These are phyloP conservation scores for Drosophila cognata DNA, from an alignment of 2,888 invertebrate species.

Conservation along the genomic window DNA sequence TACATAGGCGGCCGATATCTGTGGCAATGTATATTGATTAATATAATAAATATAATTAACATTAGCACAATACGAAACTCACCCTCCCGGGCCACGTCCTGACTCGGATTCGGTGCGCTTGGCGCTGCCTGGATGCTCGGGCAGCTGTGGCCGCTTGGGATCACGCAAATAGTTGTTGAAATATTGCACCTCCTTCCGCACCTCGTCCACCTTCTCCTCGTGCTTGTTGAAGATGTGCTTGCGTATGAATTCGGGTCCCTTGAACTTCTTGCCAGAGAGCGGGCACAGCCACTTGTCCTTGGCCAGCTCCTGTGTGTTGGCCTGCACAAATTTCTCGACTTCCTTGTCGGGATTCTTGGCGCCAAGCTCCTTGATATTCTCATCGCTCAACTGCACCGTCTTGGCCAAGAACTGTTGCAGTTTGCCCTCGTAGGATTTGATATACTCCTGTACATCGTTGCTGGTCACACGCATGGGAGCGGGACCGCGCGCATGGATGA, in stretches of 20 bases:
- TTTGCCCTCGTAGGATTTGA: conserved; percentile 94
- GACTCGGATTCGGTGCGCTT: conserved; percentile 82
- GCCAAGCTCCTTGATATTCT: conserved; percentile 94
- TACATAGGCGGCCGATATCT: conserved; percentile 83
- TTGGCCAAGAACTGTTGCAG: conserved; percentile 95
- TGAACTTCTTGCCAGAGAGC: conserved; percentile 99
- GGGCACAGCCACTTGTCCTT: conserved; percentile 99
- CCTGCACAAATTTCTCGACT: conserved; percentile 96
- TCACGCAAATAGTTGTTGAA: conserved; percentile 98
- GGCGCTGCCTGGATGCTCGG: conserved; percentile 90
- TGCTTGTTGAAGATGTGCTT: conserved; percentile 99
- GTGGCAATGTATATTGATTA: background rate
- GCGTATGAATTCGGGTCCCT: conserved; percentile 98
- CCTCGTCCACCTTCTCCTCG: conserved; percentile 97
- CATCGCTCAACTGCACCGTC: conserved; percentile 89
- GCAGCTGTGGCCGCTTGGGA: conserved; percentile 96
- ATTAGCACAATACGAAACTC: conserved; percentile 1
- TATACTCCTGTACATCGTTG: conserved; percentile 88
- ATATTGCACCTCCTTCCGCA: conserved; percentile 97
- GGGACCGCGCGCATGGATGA: conserved; percentile 97
- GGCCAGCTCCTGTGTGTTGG: conserved; percentile 97
- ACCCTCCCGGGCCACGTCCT: conserved; percentile 66
- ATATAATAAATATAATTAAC: background rate
- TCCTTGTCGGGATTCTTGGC: conserved; percentile 88
- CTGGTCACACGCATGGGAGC: conserved; percentile 91